A percentile compares a stretch with the other conserved stretches of the same genome.
Evolutionary conservation across 2,797 vertebrate species (phyloP).

Genomic region (Antrozous pallidus): DNA sequence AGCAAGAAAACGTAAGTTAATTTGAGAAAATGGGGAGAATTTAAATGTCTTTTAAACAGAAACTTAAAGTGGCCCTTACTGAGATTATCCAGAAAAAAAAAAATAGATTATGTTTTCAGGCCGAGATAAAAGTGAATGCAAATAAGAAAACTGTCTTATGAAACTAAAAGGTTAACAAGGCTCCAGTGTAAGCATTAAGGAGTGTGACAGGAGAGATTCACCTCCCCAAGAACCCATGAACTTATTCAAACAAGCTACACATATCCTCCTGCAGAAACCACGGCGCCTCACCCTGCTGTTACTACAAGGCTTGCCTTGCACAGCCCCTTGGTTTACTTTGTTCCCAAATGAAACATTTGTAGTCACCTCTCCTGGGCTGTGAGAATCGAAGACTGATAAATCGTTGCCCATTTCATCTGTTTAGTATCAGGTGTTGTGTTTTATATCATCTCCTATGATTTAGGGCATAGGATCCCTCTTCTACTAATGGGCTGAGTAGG

Average conservation of each 20-base stretch:
- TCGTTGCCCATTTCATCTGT: too few species aligned
- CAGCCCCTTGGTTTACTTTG: not conserved
- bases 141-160: not conserved
- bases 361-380: not conserved
- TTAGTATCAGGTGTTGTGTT: not conserved
- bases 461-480: not conserved
- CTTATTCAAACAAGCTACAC: not conserved
- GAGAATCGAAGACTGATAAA: not conserved
- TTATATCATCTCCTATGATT: not conserved
- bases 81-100: too few species aligned
- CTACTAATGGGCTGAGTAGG: not conserved
- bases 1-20: not conserved
- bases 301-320: not conserved
- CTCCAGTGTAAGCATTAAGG: not conserved
- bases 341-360: not conserved
- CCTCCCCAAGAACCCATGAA: not conserved
- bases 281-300: too few species aligned
- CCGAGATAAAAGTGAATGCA: not conserved
- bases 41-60: not conserved
- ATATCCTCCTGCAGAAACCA: not conserved
- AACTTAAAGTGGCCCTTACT: not conserved
- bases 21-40: not conserved
- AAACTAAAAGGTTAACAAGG: not conserved
- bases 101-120: conserved; percentile 18
- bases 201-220: not conserved